Evolutionary conservation across 2,113 vertebrate species (phyloP).

Genomic region (Mirza zaza): DNA sequence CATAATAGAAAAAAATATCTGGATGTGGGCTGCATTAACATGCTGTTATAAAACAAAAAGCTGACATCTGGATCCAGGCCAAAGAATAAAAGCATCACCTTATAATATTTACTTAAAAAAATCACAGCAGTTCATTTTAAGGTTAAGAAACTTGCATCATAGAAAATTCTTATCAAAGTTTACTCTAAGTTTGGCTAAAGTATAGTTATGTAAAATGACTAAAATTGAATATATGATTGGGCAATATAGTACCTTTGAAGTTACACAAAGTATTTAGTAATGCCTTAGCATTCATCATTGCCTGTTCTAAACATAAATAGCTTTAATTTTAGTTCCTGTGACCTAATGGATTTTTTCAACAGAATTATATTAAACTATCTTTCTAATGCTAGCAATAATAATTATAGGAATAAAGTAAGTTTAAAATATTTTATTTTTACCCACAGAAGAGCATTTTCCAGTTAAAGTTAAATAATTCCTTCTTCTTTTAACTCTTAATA

Average conservation of each 20-base stretch:
- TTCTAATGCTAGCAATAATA: not conserved
- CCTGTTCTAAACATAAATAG: not conserved
- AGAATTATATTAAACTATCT: not conserved
- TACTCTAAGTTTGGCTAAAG: slow-evolving; percentile 1
- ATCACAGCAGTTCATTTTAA: slow-evolving; percentile 35
- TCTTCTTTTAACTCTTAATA: not conserved
- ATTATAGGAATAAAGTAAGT: not conserved
- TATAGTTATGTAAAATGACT: not conserved
- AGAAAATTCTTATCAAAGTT: slow-evolving; percentile 42
- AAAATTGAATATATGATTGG: not conserved
- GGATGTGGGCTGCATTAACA: not conserved
- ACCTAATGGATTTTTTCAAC: slow-evolving; percentile 6
- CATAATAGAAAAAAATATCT: not conserved
- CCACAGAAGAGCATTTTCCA: not conserved
- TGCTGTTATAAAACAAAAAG: not conserved
- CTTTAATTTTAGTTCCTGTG: slow-evolving; percentile 1
- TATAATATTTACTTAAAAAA: slow-evolving; percentile 40
- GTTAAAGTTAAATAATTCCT: not conserved
- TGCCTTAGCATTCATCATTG: not conserved
- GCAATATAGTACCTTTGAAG: not conserved
- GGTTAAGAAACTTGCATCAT: slow-evolving; percentile 47
- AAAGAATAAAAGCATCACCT: slow-evolving; percentile 44
- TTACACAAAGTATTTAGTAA: slow-evolving; percentile 1
- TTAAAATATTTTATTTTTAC: slow-evolving; percentile 21
- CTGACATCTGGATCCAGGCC: slow-evolving; percentile 5